phyloP scores from a whole-genome alignment of 2,797 vertebrate species.

The Sebastes ruberrimus region DNA sequence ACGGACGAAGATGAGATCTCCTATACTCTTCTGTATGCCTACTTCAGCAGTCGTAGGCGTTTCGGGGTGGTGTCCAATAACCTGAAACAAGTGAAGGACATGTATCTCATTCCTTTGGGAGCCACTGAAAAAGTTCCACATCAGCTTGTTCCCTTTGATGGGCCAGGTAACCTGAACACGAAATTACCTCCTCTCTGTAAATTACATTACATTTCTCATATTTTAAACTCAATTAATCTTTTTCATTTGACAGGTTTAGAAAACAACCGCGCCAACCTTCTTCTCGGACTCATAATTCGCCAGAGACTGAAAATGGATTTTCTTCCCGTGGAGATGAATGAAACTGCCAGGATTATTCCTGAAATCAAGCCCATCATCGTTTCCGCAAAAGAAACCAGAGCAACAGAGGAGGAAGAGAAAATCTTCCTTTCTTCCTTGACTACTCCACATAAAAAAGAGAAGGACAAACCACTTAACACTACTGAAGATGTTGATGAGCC shows the following conservation, averaged over 20 bases:
- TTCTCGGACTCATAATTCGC: conserved; percentile 95
- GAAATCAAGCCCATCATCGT: conserved; percentile 88
- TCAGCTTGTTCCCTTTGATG: conserved; percentile 98
- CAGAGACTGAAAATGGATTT: conserved; percentile 93
- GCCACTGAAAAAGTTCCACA: conserved; percentile 96
- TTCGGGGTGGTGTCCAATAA: conserved; percentile 99
- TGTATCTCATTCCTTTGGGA: conserved; percentile 97
- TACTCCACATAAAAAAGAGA: conserved; percentile 85
- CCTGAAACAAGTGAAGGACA: conserved; percentile 97
- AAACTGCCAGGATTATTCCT: conserved; percentile 81
- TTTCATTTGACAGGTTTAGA: conserved; percentile 89
- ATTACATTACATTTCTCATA: not conserved
- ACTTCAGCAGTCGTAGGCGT: conserved; percentile 97
- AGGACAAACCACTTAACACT: conserved; percentile 82
- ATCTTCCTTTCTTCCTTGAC: conserved; percentile 90
- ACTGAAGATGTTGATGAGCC: conserved; percentile 78
- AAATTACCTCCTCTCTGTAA: not conserved
- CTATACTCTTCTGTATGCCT: conserved; percentile 94
- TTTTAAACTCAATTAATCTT: conserved; percentile 33
- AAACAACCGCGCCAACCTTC: conserved; percentile 92
- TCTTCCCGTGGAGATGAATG: conserved; percentile 83
- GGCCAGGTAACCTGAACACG: conserved; percentile 88
- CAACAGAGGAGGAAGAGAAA: conserved; percentile 85
- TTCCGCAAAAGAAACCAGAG: conserved; percentile 74
- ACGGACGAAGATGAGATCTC: conserved; percentile 99